Percentiles rank a stretch among this genome's conserved stretches.
phyloP scores from a whole-genome alignment of 2,113 vertebrate genomes.

The Calidris pugnax region DNA sequence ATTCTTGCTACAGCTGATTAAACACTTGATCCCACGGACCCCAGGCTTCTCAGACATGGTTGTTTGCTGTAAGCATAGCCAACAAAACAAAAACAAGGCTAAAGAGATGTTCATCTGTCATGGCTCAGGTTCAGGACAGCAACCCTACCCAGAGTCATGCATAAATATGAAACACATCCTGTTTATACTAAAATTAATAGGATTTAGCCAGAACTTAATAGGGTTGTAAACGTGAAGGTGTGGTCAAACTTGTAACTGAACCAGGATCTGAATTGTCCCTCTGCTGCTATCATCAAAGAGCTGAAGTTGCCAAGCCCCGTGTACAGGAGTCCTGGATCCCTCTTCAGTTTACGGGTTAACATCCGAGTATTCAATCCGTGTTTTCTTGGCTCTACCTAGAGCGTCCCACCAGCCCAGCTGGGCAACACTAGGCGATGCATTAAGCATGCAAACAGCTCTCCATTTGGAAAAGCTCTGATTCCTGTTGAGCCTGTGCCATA shows the following conservation, averaged over 20 bases:
- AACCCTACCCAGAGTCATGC: not conserved
- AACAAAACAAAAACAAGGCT: slow-evolving; percentile 61
- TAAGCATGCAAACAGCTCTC: not conserved
- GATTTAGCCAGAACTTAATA: not conserved
- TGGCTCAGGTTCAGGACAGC: not conserved
- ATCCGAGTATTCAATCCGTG: not conserved
- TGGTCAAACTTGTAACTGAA: not conserved
- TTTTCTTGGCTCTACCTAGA: not conserved
- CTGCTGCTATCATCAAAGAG: not conserved
- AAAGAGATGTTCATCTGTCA: not conserved
- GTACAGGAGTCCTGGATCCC: not conserved
- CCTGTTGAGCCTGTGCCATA: not conserved
- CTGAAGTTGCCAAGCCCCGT: not conserved
- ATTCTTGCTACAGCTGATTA: slow-evolving; percentile 69
- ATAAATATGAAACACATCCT: slow-evolving; percentile 18
- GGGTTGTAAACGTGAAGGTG: not conserved
- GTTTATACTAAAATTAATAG: not conserved
- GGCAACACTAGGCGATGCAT: not conserved
- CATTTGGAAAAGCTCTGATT: slow-evolving; percentile 6
- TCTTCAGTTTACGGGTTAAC: not conserved
- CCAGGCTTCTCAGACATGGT: slow-evolving; percentile 23
- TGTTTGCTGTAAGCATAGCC: slow-evolving; percentile 47
- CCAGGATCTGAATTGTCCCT: not conserved
- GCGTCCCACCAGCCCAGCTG: not conserved
- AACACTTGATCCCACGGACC: slow-evolving; percentile 49